These are phyloP conservation scores for Neomorphus geoffroyi DNA, from an alignment of 2,797 vertebrate species.

Conservation along the genomic window DNA sequence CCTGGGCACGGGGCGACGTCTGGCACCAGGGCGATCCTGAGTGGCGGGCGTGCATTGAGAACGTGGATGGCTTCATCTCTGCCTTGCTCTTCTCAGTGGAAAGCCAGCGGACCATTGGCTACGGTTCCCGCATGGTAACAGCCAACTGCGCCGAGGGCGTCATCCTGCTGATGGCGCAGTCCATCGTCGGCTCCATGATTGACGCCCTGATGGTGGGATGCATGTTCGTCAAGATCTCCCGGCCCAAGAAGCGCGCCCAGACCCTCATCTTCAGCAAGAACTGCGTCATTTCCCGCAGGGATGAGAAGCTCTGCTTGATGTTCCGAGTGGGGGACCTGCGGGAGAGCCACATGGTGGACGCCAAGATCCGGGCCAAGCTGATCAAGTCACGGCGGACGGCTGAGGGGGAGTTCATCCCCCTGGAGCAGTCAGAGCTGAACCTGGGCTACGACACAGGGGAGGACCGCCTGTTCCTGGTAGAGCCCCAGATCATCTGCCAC, in stretches of 20 bases:
- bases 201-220: slow-evolving; percentile 88
- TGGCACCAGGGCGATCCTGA: slow-evolving; percentile 73
- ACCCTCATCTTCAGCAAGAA: slow-evolving; percentile 86
- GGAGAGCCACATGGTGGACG: slow-evolving; percentile 87
- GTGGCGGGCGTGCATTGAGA: slow-evolving; percentile 81
- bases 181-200: slow-evolving; percentile 86
- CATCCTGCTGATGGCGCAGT: slow-evolving; percentile 83
- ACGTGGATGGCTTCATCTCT: slow-evolving; percentile 83
- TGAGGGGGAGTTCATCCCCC: slow-evolving; percentile 85
- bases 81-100: slow-evolving; percentile 85
- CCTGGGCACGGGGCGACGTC: slow-evolving; percentile 80
- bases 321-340: slow-evolving; percentile 85
- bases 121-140: slow-evolving; percentile 84
- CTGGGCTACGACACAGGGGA: slow-evolving; percentile 84
- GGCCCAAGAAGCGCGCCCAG: slow-evolving; percentile 85
- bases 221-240: slow-evolving; percentile 89
- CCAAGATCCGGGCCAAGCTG: slow-evolving; percentile 85
- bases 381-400: slow-evolving; percentile 85
- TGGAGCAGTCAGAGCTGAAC: slow-evolving; percentile 87
- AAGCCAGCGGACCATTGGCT: slow-evolving; percentile 87
- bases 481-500: slow-evolving; percentile 86
- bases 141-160: slow-evolving; percentile 80
- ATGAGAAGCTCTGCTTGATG: slow-evolving; percentile 81
- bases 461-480: slow-evolving; percentile 84
- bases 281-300: slow-evolving; percentile 81